phyloP scores from a whole-genome alignment of 2,888 invertebrate species.

The Euproctis similis region DNA sequence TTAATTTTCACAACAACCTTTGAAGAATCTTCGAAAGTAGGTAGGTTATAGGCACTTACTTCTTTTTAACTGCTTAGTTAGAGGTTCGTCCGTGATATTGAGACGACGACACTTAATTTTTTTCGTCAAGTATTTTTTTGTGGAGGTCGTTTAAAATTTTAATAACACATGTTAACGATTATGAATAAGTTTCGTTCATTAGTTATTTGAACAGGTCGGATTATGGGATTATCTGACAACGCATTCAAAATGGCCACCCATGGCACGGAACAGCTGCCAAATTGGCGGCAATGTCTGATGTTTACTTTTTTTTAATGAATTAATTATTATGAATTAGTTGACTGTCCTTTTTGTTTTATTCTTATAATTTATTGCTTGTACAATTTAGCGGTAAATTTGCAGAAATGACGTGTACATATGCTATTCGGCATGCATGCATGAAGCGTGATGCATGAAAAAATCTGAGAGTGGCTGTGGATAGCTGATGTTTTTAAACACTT shows the following conservation, averaged over 20 bases:
- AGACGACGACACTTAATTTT: too few relatives aligned
- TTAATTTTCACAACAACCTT: too few relatives aligned
- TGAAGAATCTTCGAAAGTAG: too few relatives aligned
- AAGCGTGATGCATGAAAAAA: too few relatives aligned
- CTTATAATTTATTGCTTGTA: constrained; percentile 7
- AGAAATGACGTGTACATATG: not conserved
- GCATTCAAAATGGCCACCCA: constrained; percentile 53
- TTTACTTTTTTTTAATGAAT: constrained; percentile 12
- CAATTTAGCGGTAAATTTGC: constrained; percentile 11
- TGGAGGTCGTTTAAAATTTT: not conserved
- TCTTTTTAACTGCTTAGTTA: constrained; percentile 4
- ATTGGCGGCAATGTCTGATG: constrained; percentile 22
- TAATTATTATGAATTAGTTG: constrained; percentile 5
- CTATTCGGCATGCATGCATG: too few relatives aligned
- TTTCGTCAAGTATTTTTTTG: too few relatives aligned
- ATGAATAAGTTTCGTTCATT: constrained; percentile 36
- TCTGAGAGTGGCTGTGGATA: too few relatives aligned
- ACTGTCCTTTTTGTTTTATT: too few relatives aligned
- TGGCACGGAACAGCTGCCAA: constrained; percentile 49
- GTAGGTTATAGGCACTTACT: too few relatives aligned
- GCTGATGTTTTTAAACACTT: too few relatives aligned
- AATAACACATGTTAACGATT: constrained; percentile 20
- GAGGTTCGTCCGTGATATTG: too few relatives aligned
- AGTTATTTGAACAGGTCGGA: constrained; percentile 52
- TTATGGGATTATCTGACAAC: constrained; percentile 41